Evolutionary conservation across 92 coral and sea anemone genomes (phyloP), one percentile per base, ranked within the genome.

Genomic region (Epizoanthus scotinus): DNA sequence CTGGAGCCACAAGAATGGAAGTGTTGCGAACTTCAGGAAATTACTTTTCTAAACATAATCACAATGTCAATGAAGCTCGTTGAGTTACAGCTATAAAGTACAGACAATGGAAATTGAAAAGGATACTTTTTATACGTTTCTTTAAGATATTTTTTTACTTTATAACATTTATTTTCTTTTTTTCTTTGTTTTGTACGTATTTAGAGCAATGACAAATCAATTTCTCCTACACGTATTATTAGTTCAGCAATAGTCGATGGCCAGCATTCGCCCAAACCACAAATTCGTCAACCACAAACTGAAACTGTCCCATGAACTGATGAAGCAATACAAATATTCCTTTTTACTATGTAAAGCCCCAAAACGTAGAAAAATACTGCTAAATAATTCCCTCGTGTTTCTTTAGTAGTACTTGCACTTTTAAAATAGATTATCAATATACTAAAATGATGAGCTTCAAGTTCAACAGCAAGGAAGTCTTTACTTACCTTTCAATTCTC

Each of bases 21-120:
- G 81, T 75, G 81, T 58, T 75, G 29, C 81, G 55, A 75, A 63
- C 81, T n/a, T 24, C 81, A 75, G 81, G 81, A 75, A 58, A 75
- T 58, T 20, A 29, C 34, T 25, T 59, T 75, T 18, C 22, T 55
- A 36, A 75, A 58, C 81, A 59, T 59, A 31, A n/a, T n/a, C n/a
- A n/a, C n/a, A n/a, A n/a, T n/a, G n/a, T n/a, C n/a, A n/a, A 14
- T 59, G 34, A 34, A 74, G 53, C 67, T 74, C 67, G 34, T 34
- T 57, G 54, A 29, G 36, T 58, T 21, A 26, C 20, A 34, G 21
- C 54, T 59, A 59, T 36, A 59, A 75, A 56, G 50, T 36, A 40
- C 19, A 38, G 14, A 17, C 78, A 75, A 59, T 56, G 31, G 31
- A 73, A 73, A 73, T 73, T 18, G 14, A 50, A 25, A 47, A 47